phyloP scores from a whole-genome alignment of 2,888 invertebrate species.

The Drosophila borealis region DNA sequence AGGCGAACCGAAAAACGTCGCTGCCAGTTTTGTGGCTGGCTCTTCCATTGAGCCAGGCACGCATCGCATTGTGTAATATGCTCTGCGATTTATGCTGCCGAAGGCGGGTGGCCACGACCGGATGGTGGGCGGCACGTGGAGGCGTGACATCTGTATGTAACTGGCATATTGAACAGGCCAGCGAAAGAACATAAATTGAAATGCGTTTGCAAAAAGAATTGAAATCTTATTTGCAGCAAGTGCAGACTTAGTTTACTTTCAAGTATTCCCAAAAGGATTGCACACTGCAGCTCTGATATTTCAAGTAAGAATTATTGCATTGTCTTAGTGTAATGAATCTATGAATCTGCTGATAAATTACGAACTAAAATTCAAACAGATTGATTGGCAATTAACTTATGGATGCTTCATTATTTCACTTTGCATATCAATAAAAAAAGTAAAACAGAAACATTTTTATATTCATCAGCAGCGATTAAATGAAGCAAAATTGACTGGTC shows the following conservation, averaged over 20 bases:
- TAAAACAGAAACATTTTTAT: no score
- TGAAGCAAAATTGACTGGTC: no score
- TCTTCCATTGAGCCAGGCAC: conserved; percentile 64
- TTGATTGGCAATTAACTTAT: no score
- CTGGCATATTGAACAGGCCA: conserved; percentile 72
- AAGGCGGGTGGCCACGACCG: conserved; percentile 34
- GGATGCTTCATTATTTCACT: no score
- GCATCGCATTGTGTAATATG: conserved; percentile 79
- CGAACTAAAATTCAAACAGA: no score
- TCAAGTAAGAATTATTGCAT: no score
- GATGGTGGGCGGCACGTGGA: conserved; percentile 37
- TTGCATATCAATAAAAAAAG: no score
- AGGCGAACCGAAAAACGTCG: conserved; percentile 39
- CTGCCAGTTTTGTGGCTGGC: conserved; percentile 35
- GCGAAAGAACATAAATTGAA: conserved; percentile 74
- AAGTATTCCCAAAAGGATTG: conserved; percentile 24
- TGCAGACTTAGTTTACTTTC: conserved; percentile 42
- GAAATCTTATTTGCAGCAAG: conserved; percentile 73
- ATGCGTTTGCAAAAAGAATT: conserved; percentile 52
- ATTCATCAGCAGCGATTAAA: no score
- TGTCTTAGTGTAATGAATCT: no score
- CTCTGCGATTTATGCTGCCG: conserved; percentile 78
- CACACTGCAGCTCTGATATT: not conserved
- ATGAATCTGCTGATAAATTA: no score
- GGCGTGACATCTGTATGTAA: conserved; percentile 67